Conservation (phyloP, 1,140 invertebrate genomes). For the roundworm (Caenorhabditis elegans) region DNA sequence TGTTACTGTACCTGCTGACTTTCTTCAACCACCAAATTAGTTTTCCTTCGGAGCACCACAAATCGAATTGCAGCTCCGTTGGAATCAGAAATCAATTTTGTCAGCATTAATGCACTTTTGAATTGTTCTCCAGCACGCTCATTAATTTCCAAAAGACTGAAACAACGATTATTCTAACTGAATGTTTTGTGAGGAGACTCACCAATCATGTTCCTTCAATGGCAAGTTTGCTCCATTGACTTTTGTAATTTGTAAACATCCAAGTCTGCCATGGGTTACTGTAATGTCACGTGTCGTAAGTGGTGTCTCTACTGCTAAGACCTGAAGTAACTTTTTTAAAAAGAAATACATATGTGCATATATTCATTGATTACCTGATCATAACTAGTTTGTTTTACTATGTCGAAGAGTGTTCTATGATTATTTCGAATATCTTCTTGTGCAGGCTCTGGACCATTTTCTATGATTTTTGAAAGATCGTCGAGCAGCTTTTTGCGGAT, state of each 20-base stretch:
- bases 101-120: slow-evolving; percentile 38
- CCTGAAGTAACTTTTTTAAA: not conserved
- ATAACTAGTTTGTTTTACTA: slow-evolving; percentile 28
- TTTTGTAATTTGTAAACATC: slow-evolving; percentile 42
- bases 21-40: not conserved
- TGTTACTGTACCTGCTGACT: not conserved
- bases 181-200: not conserved
- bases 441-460: not conserved
- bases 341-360: not conserved
- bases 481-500: slow-evolving; percentile 5
- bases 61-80: slow-evolving; percentile 26
- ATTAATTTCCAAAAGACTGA: slow-evolving; percentile 40
- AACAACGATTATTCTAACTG: not conserved
- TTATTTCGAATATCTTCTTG: not conserved
- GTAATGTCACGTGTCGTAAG: slow-evolving; percentile 36
- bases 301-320: slow-evolving; percentile 40
- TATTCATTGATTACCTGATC: slow-evolving; percentile 29
- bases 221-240: slow-evolving; percentile 40
- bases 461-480: not conserved
- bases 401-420: slow-evolving; percentile 38
- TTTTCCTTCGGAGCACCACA: slow-evolving; percentile 29
- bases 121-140: slow-evolving; percentile 39
- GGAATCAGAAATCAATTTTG: slow-evolving; percentile 31
- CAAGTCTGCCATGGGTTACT: slow-evolving; percentile 34
- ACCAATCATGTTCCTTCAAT: slow-evolving; percentile 38